Base-by-base conservation (phyloP, 2,888 invertebrate genomes). In the Leptinotarsa juncta region DNA sequence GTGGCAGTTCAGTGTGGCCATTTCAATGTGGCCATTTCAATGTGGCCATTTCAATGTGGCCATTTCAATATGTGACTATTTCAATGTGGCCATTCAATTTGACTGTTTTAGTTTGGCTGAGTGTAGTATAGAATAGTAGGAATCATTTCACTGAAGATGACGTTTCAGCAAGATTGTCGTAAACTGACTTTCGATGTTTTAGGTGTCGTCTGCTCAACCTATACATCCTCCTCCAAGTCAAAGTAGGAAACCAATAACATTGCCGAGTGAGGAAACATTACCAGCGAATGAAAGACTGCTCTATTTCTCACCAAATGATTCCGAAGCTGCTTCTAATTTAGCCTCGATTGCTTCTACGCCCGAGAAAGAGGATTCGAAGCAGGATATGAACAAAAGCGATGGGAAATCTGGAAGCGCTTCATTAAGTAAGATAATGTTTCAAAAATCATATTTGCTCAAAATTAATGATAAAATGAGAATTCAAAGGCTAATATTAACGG, bases 231-330 rank as follows among this genome's bases (percentile, higher is more conserved):
- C 78, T 3, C 70, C 78, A 4, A 76, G 73, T 14, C 75, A 71
- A 26, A 72, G 53, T 20, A 79, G 82, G 7, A 86, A 90, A 85
- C 83, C 84, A 10, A 82, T 84, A 67, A 84, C 84, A 0, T 80
- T 91, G n/a, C 88, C 90, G 0, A 90, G 89, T 74, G 90, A 90
- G 78, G 90, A 89, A 81, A 88, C 88, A 26, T 83, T 89, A 1
- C 87, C 90, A 0, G 88, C 88, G 16, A 90, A 89, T 77, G 88
- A 89, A 77, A 82, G 89, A 42, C 78, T 89, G 20, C 83, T 91
- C 4, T 92, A 91, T 83, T 91, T 91, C 80, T 89, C 91, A 12
- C 89, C 91, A 4, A 88, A 86, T 75, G 88, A 88, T 62, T 81
- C 82, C 1, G 85, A 85, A 18, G 76, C 74, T 14, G 78, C 79